Evolutionary conservation across 2,888 invertebrate genomes (phyloP), one percentile per base, ranked within the genome.

Genomic region (Craniophora ligustri): DNA sequence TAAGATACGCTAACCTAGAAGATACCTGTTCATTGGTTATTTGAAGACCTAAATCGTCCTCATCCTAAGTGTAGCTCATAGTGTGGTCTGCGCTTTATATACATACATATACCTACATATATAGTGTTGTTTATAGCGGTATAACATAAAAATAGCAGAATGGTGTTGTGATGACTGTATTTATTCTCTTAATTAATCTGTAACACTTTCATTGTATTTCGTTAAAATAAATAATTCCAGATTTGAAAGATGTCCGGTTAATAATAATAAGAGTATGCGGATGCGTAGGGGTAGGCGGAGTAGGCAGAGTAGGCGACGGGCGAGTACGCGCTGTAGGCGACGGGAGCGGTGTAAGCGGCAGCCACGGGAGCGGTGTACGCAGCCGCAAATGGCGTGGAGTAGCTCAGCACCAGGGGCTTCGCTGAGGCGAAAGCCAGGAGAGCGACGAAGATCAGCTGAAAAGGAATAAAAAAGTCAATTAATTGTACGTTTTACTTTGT

Each of bases 391-490:
- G 84, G 84, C 0, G 87, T 68, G 0, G 83, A 69, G 75, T 84
- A 85, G 71, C 79, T 82, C 59, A 79, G 55, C 32, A 82, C 70
- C 46, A 82, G 36, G 2, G 82, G 82, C 75, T 81, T 82, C 64
- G 82, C 81, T 31, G 75, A 44, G 23, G 79, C 81, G 74, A 82
- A 79, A 46, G 94, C 94, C 90, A 95, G 81, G 72, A 95, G 82
- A 78, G 94, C 93, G 65, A 91, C 86, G 85, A 95, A 88, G 67
- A 94, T 86, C 81, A 94, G 65, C 95, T 95, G 83, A 2, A n/a
- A 18, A 42, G 31, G 19, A 13, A 2, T n/a, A n/a, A n/a, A 26
- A 30, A 26, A 26, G n/a, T n/a, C n/a, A n/a, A n/a, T n/a, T n/a
- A n/a, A n/a, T n/a, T n/a, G n/a, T n/a, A n/a, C n/a, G n/a, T n/a